Evolutionary conservation across 2,888 invertebrate species (phyloP), one percentile per base, ranked within the genome.

Genomic region (Sinhomidia bicolor): DNA sequence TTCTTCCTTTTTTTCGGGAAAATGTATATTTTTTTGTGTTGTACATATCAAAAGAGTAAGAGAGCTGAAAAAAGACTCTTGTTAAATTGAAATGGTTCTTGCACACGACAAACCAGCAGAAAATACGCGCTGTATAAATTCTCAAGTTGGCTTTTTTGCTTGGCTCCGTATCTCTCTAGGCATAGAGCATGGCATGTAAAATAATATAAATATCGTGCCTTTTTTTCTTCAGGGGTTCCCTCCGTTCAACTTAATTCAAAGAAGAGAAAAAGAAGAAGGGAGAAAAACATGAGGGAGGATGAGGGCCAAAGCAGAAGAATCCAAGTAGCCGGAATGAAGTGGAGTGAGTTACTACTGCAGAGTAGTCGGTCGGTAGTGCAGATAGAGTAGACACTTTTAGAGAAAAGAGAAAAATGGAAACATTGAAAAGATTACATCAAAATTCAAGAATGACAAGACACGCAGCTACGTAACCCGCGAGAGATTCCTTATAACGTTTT

Each of bases 391-490:
- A 7, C 41, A 41, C 6, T 41, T 41, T 47, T 47, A 14, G 47
- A 47, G 47, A n/a, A 44, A n/a, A 51, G 17, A 51, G 14, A 68
- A 32, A 68, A 65, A n/a, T n/a, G 68, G 68, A 68, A 36, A 82
- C 47, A 82, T 54, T 68, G 68, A 82, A 82, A 68, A 82, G 82
- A 82, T 82, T 82, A 54, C 82, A 82, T 82, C 82, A 82, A 82
- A 82, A 71, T 82, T 68, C 82, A 82, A 54, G 82, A 82, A 82
- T 68, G 71, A 82, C 82, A 71, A 54, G 54, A 51, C 68, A 81
- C 68, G 68, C 44, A 82, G 68, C 65, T 41, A 81, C 29, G 7
- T 17, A 78, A 60, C 65, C 32, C 32, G 65, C 6, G 47, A 26
- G 62, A 65, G 65, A 65, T 81, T 81, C 65, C 81, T 81, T 81